Evolutionary conservation across 1,140 invertebrate species (phyloP), one percentile per base, ranked within the genome.

Genomic region (Rhizoglyphus robini): DNA sequence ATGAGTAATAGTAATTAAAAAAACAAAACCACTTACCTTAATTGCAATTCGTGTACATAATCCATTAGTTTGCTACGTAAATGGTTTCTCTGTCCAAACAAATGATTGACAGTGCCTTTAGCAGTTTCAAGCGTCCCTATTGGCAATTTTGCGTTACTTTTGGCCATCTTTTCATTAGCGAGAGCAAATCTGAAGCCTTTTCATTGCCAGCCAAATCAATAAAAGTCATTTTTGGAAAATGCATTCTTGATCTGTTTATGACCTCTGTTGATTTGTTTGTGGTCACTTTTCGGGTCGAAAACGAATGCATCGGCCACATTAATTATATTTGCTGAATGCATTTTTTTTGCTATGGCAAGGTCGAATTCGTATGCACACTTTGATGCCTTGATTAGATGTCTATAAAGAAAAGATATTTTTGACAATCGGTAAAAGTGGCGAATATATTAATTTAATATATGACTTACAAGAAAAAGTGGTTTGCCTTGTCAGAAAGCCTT

Each of bases 271-370:
- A 91, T 83, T 72, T 92, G 88, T 51, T 90, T 81, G 70, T 90
- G 86, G 62, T 83, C 83, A 0, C 85, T 79, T 0, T 88, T 86
- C 0, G 91, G 91, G 75, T 96, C 92, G 73, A 96, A 96, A 3
- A 93, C 83, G 0, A 96, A 72, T 75, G 87, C 82, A 68, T 91
- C 87, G 30, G 90, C 76, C 61, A 70, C 41, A 18, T 67, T 60
- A 46, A 71, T 57, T n/a, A 38, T 36, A 18, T 61, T 59, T 68
- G 72, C 75, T 20, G 65, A 62, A 63, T 68, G 77, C 0, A 77
- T 72, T 29, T 77, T 90, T 88, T 25, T 76, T 80, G 1, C 79
- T 73, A 76, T 85, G 89, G 18, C 81, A 77, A 15, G 88, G 87
- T 18, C 88, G 78, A 13, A 90, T 83, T 48, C 88, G 78, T 1